phyloP scores from a whole-genome alignment of 2,113 vertebrate species.

The Melierax canorus region DNA sequence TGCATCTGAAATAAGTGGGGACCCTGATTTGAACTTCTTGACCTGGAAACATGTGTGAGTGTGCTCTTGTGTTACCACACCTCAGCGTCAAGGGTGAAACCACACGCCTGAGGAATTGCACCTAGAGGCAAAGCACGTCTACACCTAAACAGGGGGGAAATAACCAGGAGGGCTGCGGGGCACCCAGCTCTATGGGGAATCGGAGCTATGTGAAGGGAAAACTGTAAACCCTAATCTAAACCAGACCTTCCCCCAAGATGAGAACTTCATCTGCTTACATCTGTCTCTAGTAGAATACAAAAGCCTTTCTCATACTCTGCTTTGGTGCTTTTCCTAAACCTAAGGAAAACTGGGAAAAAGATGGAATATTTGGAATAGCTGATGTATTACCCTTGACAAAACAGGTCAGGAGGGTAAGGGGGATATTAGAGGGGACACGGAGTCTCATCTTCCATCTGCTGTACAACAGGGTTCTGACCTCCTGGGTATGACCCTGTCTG shows the following conservation, averaged over 20 bases:
- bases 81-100: not conserved
- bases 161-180: not conserved
- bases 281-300: not conserved
- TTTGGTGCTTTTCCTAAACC: not conserved
- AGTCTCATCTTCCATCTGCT: not conserved
- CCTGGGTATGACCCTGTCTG: not conserved
- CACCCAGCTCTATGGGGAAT: not conserved
- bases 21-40: not conserved
- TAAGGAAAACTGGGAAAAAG: not conserved
- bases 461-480: not conserved
- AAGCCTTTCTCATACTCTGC: not conserved
- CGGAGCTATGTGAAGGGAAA: not conserved
- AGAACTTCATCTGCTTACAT: not conserved
- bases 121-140: not conserved
- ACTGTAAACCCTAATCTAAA: not conserved
- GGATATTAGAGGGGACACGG: accelerated
- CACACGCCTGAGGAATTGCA: not conserved
- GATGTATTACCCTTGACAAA: not conserved
- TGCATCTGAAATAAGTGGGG: not conserved
- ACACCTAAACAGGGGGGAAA: not conserved
- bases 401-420: not conserved
- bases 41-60: not conserved
- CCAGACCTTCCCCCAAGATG: not conserved
- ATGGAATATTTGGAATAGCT: not conserved
- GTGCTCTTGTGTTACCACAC: not conserved